Conservation (phyloP, 1,140 invertebrate species). For the Halictus rubicundus region DNA sequence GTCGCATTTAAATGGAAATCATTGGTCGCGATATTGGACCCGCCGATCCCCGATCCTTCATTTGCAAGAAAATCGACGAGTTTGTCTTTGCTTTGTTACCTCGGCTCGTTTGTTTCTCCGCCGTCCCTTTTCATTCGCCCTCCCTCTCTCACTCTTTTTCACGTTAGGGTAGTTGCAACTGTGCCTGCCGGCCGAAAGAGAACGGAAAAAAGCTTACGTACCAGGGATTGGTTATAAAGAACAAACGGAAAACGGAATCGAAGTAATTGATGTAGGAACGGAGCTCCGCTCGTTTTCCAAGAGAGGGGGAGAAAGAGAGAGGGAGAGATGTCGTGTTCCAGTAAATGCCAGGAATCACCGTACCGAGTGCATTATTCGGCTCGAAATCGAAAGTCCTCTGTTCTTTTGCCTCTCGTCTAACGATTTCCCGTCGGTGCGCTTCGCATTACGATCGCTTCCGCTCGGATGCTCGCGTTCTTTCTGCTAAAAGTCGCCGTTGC, state of each 20-base stretch:
- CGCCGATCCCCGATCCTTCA: slow-evolving; percentile 20
- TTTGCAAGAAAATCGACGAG: slow-evolving; percentile 48
- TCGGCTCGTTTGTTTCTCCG: not conserved
- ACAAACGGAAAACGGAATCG: slow-evolving; percentile 58
- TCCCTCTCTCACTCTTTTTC: not conserved
- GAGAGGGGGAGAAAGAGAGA: slow-evolving; percentile 13
- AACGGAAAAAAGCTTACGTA: slow-evolving; percentile 44
- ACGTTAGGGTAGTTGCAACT: slow-evolving; percentile 11
- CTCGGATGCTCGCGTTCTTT: no score
- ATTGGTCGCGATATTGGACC: slow-evolving; percentile 21
- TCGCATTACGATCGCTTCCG: not conserved
- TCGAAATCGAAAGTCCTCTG: slow-evolving; percentile 39
- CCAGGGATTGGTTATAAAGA: slow-evolving; percentile 59
- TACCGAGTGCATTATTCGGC: slow-evolving; percentile 52
- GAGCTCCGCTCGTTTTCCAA: not conserved
- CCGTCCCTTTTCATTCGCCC: no score
- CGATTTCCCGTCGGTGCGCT: not conserved
- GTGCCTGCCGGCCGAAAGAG: not conserved
- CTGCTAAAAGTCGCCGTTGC: no score
- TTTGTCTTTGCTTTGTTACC: slow-evolving; percentile 43
- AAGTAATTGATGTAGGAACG: slow-evolving; percentile 55
- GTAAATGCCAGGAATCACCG: slow-evolving; percentile 52
- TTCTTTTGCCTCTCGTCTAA: slow-evolving; percentile 24
- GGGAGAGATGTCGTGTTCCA: slow-evolving; percentile 40
- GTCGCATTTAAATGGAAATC: slow-evolving; percentile 36